A percentile compares a stretch with the other conserved stretches of the same genome.
phyloP scores from a whole-genome alignment of 2,797 vertebrate genomes.

The Vultur gryphus region DNA sequence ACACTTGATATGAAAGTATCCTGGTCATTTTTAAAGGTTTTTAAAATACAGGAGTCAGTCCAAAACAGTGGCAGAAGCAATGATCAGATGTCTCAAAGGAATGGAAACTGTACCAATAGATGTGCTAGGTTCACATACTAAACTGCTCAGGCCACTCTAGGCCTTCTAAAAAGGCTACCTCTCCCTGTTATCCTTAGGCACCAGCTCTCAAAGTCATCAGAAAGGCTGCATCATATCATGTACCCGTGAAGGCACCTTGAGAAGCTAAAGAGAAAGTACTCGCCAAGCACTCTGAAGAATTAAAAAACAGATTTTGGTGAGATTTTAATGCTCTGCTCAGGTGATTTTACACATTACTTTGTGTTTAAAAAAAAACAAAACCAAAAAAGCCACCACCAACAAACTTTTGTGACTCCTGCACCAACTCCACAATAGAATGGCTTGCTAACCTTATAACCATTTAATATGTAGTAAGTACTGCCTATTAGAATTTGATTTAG shows the following conservation, averaged over 20 bases:
- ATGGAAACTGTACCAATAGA: neutral
- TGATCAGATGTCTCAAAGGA: neutral
- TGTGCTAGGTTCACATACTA: neutral
- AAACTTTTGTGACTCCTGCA: neutral
- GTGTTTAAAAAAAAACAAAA: neutral
- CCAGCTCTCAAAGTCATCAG: neutral
- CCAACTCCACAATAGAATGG: neutral
- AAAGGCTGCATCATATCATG: fast-evolving
- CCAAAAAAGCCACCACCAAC: neutral
- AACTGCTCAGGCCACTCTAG: neutral
- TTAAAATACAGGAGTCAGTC: neutral
- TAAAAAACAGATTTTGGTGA: neutral
- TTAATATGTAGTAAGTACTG: neutral
- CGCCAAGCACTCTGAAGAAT: neutral
- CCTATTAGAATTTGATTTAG: neutral
- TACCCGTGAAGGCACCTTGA: neutral
- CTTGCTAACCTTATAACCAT: neutral
- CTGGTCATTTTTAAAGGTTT: neutral
- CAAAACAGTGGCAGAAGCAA: neutral
- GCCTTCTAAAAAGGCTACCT: neutral
- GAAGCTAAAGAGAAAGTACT: neutral
- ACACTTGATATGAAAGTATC: neutral
- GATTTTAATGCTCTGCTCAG: neutral
- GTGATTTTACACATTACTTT: neutral
- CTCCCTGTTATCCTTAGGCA: neutral